Conservation (phyloP, 2,888 invertebrate species). For the Himalopsyche kuldschensis region DNA sequence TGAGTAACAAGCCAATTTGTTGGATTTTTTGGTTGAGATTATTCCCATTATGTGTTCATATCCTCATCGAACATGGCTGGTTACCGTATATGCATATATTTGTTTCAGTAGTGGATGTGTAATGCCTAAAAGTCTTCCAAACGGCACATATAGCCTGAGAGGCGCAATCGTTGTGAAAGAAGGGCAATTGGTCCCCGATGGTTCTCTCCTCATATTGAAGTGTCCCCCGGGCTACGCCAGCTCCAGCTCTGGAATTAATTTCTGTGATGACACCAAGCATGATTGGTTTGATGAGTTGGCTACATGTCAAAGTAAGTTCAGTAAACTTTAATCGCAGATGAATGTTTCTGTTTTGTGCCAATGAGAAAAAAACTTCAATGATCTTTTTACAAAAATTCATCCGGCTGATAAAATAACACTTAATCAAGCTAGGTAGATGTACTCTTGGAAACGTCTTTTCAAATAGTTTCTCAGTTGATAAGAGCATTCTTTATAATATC, state of each 20-base stretch:
- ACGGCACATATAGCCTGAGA: neutral
- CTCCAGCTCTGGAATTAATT: neutral
- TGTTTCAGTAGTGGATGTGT: neutral
- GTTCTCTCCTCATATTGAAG: neutral
- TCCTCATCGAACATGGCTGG: no score
- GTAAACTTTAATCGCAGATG: neutral
- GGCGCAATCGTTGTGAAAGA: neutral
- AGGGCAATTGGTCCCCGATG: neutral
- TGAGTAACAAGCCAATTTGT: no score
- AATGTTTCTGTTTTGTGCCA: neutral
- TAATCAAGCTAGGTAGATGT: no score
- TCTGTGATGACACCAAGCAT: neutral
- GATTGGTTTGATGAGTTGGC: neutral
- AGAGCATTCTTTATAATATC: no score
- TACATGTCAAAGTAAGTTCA: neutral
- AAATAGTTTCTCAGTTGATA: no score
- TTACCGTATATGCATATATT: neutral
- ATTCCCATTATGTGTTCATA: no score
- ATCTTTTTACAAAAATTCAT: no score
- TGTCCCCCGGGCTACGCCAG: neutral
- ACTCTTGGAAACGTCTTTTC: no score
- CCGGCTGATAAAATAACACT: no score
- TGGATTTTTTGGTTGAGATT: no score
- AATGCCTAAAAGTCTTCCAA: neutral
- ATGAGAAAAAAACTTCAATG: neutral